phyloP scores from a whole-genome alignment of 2,888 invertebrate genomes.

The Digitonthophagus gazella region DNA sequence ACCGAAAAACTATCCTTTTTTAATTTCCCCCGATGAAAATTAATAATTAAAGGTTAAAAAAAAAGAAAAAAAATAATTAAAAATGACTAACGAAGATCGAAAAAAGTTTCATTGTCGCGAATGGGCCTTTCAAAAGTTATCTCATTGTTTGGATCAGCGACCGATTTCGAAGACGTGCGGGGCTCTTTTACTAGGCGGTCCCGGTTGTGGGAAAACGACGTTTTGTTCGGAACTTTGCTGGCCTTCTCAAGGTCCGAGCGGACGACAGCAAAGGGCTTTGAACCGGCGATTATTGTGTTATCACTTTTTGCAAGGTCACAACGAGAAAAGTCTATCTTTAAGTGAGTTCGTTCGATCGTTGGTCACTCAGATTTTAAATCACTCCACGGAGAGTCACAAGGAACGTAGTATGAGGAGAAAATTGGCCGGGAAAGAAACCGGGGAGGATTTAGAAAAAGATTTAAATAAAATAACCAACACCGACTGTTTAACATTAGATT shows the following conservation, averaged over 20 bases:
- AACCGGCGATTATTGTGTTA: conserved; percentile 80
- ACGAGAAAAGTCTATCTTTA: conserved; percentile 80
- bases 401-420: conserved; percentile 51
- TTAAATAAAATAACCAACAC: neutral
- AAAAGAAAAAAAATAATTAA: neutral
- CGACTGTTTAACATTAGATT: conserved; percentile 16
- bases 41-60: too few species aligned
- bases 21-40: too few species aligned
- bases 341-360: conserved; percentile 82
- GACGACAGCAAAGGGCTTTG: conserved; percentile 69
- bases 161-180: conserved; percentile 84
- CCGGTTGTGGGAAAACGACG: conserved; percentile 94
- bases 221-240: conserved; percentile 77
- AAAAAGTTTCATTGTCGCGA: conserved; percentile 87
- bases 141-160: conserved; percentile 86
- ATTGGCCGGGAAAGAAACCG: conserved; percentile 40
- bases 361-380: conserved; percentile 79
- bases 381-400: conserved; percentile 56
- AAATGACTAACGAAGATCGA: conserved; percentile 55
- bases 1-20: too few species aligned
- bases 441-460: too few species aligned
- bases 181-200: conserved; percentile 82
- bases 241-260: conserved; percentile 66
- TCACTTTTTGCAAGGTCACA: conserved; percentile 85
- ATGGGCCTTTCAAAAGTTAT: conserved; percentile 94